A percentile compares a stretch with the other conserved stretches of the same genome.
Evolutionary conservation across 1,140 invertebrate genomes (phyloP).

Genomic region (Zaprionus ornatus): DNA sequence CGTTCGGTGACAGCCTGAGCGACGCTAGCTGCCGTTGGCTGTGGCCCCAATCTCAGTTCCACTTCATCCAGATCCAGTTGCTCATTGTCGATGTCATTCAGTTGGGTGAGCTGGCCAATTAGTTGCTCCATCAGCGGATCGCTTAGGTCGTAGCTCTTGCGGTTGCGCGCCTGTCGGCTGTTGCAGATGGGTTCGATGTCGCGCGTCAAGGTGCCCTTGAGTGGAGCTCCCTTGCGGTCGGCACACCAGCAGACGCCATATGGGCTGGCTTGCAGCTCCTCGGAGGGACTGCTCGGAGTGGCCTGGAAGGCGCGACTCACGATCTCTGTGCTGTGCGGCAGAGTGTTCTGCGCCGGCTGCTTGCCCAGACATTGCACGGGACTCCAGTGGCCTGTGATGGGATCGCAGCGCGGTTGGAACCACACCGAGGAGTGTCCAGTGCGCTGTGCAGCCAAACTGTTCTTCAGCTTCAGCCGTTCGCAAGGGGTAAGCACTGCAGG

Average conservation of each 20-base stretch:
- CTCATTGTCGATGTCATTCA: constrained; percentile 85
- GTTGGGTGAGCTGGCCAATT: constrained; percentile 86
- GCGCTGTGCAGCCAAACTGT: constrained; percentile 88
- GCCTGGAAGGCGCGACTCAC: constrained; percentile 62
- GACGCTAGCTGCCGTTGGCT: constrained; percentile 15
- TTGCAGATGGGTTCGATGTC: constrained; percentile 89
- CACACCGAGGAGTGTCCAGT: constrained; percentile 85
- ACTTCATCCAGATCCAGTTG: constrained; percentile 74
- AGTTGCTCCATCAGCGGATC: constrained; percentile 87
- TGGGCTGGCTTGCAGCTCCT: constrained; percentile 30
- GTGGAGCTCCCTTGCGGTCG: constrained; percentile 90
- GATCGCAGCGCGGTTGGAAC: constrained; percentile 90
- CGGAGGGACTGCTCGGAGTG: background rate
- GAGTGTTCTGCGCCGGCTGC: constrained; percentile 50
- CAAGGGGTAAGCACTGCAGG: constrained; percentile 89
- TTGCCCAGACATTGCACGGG: constrained; percentile 90
- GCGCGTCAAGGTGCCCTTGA: constrained; percentile 91
- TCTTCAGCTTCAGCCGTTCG: constrained; percentile 90
- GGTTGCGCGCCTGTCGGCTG: constrained; percentile 89
- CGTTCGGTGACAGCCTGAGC: constrained; percentile 56
- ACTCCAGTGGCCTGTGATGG: constrained; percentile 90
- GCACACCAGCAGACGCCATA: constrained; percentile 93
- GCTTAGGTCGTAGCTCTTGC: constrained; percentile 71
- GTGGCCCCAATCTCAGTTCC: constrained; percentile 33
- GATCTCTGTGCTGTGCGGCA: constrained; percentile 38